phyloP scores from a whole-genome alignment of 2,888 invertebrate species.

The Julus scanicus region DNA sequence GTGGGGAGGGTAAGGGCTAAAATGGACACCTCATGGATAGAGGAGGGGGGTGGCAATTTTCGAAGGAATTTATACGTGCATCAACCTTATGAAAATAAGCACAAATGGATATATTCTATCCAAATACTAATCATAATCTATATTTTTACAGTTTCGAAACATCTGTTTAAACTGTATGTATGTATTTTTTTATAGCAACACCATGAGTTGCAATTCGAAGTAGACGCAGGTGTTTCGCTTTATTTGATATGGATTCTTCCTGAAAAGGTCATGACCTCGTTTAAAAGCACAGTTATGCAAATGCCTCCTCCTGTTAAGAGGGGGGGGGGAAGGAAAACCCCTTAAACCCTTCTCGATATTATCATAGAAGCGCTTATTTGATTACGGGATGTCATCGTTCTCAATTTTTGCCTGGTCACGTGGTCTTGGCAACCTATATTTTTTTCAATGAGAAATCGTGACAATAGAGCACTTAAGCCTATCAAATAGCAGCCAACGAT shows the following conservation, averaged over 20 bases:
- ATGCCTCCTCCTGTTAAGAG: neutral
- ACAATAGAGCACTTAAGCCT: neutral
- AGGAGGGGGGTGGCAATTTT: neutral
- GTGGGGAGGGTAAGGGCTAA: too few species aligned
- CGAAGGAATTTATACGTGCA: neutral
- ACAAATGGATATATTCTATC: too few species aligned
- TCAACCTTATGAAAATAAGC: too few species aligned
- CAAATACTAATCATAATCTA: too few species aligned
- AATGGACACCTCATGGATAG: too few species aligned
- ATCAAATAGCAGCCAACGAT: neutral
- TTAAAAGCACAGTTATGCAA: neutral
- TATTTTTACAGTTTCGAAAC: neutral
- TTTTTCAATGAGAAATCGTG: neutral
- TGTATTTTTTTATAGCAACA: too few species aligned
- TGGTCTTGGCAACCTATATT: neutral
- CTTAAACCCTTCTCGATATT: conserved; percentile 48
- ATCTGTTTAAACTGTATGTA: neutral
- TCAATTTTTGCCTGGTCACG: neutral
- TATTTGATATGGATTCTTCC: neutral
- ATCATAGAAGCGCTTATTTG: neutral
- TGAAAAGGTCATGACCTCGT: neutral
- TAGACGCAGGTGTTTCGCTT: neutral
- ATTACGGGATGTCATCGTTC: neutral
- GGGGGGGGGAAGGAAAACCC: too few species aligned
- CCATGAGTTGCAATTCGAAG: too few species aligned